phyloP scores from a whole-genome alignment of 2,888 invertebrate genomes.

The Invenusta paracnida region DNA sequence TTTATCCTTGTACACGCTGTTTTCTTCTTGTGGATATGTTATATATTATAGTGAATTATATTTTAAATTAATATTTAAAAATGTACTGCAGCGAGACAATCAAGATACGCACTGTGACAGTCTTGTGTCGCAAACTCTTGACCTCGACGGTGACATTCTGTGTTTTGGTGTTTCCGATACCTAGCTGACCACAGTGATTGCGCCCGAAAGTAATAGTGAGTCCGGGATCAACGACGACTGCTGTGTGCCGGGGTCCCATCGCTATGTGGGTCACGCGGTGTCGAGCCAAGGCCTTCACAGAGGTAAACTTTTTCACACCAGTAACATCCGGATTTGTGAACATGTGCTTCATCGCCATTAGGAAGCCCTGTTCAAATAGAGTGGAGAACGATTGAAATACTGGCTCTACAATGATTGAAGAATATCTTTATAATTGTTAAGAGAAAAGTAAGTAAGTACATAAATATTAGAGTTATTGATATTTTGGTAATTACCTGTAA shows the following conservation, averaged over 20 bases:
- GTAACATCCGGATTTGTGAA: conserved; percentile 53
- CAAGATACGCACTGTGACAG: background rate
- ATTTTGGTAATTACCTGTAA: too few relatives aligned
- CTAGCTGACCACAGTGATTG: conserved; percentile 68
- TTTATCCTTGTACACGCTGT: too few relatives aligned
- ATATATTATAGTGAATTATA: too few relatives aligned
- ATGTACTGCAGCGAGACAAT: too few relatives aligned
- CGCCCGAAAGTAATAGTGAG: conserved; percentile 68
- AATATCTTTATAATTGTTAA: too few relatives aligned
- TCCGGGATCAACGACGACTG: conserved; percentile 67
- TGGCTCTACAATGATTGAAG: too few relatives aligned
- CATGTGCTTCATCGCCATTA: conserved; percentile 62
- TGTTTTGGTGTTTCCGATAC: conserved; percentile 62
- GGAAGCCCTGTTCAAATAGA: conserved; percentile 60
- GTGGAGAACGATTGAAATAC: too few relatives aligned
- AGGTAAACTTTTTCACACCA: conserved; percentile 54
- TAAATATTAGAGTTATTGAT: too few relatives aligned
- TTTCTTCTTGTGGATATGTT: too few relatives aligned
- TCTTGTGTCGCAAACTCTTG: conserved; percentile 49
- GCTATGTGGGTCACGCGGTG: conserved; percentile 65
- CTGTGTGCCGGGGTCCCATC: conserved; percentile 67
- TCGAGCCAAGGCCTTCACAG: conserved; percentile 63
- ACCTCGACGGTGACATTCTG: conserved; percentile 60
- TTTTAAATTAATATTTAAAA: too few relatives aligned
- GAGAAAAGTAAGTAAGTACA: too few relatives aligned